A percentile compares a stretch with the other conserved stretches of the same genome.
These are phyloP conservation scores for Microchirus variegatus DNA, from an alignment of 2,797 vertebrate genomes.

Conservation along the genomic window DNA sequence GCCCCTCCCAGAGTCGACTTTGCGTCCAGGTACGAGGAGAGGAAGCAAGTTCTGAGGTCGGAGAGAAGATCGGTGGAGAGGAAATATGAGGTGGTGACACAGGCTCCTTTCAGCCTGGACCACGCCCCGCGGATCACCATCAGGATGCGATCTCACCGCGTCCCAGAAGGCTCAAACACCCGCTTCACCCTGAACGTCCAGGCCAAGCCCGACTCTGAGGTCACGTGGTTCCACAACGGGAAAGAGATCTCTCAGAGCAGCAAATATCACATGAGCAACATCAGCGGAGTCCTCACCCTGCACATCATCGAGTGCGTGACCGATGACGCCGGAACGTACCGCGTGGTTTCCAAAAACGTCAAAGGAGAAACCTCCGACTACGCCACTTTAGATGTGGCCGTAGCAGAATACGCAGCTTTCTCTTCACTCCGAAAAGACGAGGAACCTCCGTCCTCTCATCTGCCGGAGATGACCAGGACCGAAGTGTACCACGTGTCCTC, in stretches of 20 bases:
- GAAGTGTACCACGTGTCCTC: conserved; percentile 91
- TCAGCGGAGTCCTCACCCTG: conserved; percentile 92
- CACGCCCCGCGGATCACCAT: conserved; percentile 92
- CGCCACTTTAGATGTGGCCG: conserved; percentile 92
- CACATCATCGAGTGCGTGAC: conserved; percentile 90
- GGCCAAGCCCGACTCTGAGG: conserved; percentile 90
- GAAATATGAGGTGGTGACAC: conserved; percentile 89
- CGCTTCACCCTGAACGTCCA: conserved; percentile 94
- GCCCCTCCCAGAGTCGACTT: conserved; percentile 90
- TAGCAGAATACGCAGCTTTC: conserved; percentile 87
- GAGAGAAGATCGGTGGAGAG: conserved; percentile 80
- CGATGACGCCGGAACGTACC: conserved; percentile 95
- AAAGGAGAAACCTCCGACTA: conserved; percentile 97
- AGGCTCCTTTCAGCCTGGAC: conserved; percentile 94
- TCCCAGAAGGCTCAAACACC: conserved; percentile 88
- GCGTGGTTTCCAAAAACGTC: conserved; percentile 90
- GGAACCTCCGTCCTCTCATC: conserved; percentile 85
- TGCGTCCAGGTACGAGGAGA: conserved; percentile 94
- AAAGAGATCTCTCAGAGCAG: conserved; percentile 86
- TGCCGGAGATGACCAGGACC: conserved; percentile 90
- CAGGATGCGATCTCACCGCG: conserved; percentile 96
- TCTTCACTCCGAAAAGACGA: conserved; percentile 89
- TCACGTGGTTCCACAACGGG: conserved; percentile 96
- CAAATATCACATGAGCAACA: conserved; percentile 91
- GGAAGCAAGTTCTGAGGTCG: conserved; percentile 93